These are phyloP conservation scores for Notechis scutatus DNA, from an alignment of 2,113 vertebrate species.

Conservation along the genomic window DNA sequence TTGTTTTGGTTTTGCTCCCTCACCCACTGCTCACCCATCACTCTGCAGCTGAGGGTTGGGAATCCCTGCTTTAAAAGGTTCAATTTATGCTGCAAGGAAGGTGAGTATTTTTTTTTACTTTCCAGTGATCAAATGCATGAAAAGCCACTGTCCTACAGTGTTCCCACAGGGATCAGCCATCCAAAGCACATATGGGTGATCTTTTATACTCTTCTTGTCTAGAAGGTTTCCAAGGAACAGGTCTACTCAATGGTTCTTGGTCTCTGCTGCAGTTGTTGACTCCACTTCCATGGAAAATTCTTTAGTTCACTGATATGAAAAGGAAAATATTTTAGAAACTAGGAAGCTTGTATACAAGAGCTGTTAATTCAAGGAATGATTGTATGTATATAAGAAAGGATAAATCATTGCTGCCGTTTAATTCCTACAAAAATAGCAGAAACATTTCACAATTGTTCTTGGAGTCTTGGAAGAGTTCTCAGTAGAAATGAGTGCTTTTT, in stretches of 20 bases:
- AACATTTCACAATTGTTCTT: background rate
- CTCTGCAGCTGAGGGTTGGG: background rate
- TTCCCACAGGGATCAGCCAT: background rate
- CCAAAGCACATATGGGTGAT: background rate
- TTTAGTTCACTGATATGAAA: background rate
- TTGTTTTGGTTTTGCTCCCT: too few relatives aligned
- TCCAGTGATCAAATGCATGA: background rate
- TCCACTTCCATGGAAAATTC: background rate
- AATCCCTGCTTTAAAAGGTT: background rate
- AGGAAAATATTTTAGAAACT: background rate
- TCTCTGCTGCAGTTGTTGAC: background rate
- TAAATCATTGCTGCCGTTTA: background rate
- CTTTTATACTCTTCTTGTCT: background rate
- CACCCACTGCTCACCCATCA: too few relatives aligned
- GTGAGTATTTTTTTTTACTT: background rate
- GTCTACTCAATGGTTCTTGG: background rate
- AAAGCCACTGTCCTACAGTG: background rate
- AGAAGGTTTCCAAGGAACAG: background rate
- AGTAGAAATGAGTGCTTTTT: background rate
- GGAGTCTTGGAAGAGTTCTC: background rate
- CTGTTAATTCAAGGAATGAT: background rate
- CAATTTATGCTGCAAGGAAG: background rate
- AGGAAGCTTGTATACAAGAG: background rate
- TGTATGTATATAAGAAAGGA: background rate
- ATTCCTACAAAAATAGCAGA: background rate